Evolutionary conservation across 2,797 vertebrate genomes (phyloP), one percentile per base, ranked within the genome.

Genomic region (Oreochromis mossambicus): DNA sequence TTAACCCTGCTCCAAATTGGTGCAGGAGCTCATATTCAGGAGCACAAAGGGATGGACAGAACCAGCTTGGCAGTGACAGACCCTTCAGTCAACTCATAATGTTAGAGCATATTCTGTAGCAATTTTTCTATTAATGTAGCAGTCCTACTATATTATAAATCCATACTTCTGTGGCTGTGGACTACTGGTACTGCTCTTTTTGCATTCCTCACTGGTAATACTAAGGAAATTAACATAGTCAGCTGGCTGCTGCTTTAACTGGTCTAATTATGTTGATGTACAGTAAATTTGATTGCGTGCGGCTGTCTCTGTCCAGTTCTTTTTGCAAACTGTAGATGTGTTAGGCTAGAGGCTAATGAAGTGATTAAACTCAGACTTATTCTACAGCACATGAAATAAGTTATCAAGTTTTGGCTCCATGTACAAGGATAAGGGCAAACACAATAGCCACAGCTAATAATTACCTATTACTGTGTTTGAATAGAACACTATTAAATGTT

Each of bases 1-100:
- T 91, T 92, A 88, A 84, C 89, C 86, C 86, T 83, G 63, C 54
- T 92, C 90, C 83, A 94, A 90, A 93, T 93, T 89, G 90, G 87
- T 86, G 66, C 84, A 77, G 77, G 81, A 83, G 79, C 86, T 89
- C 56, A 88, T 80, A 91, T 85, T 68, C 84, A 38, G 26, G 61
- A 43, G 81, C 46, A 90, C 79, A 61, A 14, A 78, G 58, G 58
- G 29, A 91, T n/a, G 54, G 87, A 88, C 82, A 66, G 38, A 52
- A 52, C 75, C 43, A 80, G n/a, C 85, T 80, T 78, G 48, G 54
- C 10, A 2, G 32, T 46, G 51, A 76, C 68, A 68, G 75, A 86
- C 81, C 75, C 61, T 56, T 58, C 38, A 54, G 83, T 82, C 38
- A 63, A 48, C 79, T 80, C 70, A 26, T 78, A 56, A 75, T 51